A percentile compares a stretch with the other conserved stretches of the same genome.
phyloP scores from a whole-genome alignment of 2,797 vertebrate species.

The Onychomys leucogaster region DNA sequence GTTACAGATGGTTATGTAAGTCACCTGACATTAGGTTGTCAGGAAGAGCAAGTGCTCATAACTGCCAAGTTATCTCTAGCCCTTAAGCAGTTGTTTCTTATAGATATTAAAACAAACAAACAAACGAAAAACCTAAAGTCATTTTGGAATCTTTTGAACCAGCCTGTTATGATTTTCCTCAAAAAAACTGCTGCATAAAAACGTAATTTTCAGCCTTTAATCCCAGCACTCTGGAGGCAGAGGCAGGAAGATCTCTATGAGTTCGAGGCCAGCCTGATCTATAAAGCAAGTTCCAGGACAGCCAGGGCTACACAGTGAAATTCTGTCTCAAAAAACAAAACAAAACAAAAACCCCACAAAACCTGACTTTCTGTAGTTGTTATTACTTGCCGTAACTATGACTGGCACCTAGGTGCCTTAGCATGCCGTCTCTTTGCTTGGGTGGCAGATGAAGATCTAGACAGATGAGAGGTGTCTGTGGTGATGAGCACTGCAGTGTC shows the following conservation, averaged over 20 bases:
- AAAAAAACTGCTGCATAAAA: background rate
- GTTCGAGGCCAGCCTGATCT: too few species aligned
- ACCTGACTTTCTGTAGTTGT: background rate
- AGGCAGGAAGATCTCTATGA: too few species aligned
- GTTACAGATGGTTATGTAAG: background rate
- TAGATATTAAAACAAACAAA: background rate
- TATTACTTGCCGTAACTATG: background rate
- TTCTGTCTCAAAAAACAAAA: too few species aligned
- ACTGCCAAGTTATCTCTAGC: background rate
- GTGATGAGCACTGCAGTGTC: background rate
- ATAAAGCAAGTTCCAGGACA: too few species aligned
- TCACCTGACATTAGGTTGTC: background rate
- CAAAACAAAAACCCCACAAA: too few species aligned
- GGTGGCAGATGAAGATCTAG: background rate
- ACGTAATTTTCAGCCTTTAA: background rate
- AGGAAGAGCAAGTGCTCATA: background rate
- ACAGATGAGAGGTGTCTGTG: background rate
- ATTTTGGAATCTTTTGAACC: conserved; percentile 12
- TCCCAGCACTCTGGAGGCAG: too few species aligned
- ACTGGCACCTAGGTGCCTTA: background rate
- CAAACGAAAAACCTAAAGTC: background rate
- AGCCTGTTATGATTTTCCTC: background rate
- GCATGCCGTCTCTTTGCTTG: background rate
- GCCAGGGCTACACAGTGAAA: too few species aligned
- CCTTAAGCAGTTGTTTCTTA: background rate